Conservation (phyloP, 1,140 invertebrate genomes). For the Ruditapes philippinarum region DNA sequence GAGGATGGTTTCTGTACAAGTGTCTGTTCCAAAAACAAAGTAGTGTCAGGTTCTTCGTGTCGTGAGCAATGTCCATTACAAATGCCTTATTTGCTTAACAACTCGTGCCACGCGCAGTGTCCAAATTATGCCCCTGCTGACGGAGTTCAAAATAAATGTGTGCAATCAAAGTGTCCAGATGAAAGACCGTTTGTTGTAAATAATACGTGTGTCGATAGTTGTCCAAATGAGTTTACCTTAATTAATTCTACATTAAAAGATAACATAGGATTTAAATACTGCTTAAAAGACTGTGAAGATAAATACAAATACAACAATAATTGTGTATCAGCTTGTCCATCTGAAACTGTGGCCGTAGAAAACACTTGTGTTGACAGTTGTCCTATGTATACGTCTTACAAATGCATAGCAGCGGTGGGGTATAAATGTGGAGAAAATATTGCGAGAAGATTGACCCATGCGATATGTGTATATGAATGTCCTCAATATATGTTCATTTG, state of each 20-base stretch:
- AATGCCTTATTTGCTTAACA: neutral
- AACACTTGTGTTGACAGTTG: neutral
- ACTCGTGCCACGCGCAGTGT: neutral
- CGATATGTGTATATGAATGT: neutral
- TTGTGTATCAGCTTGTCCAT: neutral
- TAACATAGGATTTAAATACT: neutral
- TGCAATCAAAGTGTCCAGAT: neutral
- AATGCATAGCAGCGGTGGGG: neutral
- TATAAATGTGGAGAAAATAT: neutral
- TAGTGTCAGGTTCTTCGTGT: neutral
- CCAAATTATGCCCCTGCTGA: neutral
- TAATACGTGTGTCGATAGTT: neutral
- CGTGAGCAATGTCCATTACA: neutral
- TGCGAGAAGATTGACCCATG: neutral
- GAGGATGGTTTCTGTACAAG: neutral
- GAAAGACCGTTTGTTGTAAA: neutral
- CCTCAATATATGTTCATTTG: neutral
- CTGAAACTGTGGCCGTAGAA: neutral
- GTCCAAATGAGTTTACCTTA: neutral
- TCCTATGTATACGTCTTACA: neutral
- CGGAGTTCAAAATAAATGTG: neutral
- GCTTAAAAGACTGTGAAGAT: neutral
- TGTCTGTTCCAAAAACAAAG: neutral
- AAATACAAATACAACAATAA: neutral
- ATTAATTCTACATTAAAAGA: neutral